These are phyloP conservation scores for Illadopsis cleaveri DNA, from an alignment of 2,113 vertebrate genomes.

Conservation along the genomic window DNA sequence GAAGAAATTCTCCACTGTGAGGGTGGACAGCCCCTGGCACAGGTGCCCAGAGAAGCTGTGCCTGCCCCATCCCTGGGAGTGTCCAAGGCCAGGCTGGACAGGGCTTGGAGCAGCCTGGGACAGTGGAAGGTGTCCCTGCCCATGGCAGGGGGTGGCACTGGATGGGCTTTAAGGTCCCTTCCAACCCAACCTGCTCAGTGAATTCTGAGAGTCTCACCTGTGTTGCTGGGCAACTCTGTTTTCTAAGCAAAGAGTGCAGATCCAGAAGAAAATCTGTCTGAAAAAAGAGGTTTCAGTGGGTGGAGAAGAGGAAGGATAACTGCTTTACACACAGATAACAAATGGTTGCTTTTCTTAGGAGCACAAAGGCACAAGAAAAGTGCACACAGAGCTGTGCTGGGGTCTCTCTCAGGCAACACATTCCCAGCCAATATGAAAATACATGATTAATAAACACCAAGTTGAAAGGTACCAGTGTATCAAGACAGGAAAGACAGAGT, in stretches of 20 bases:
- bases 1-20: neutral
- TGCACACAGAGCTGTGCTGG: neutral
- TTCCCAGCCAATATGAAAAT: neutral
- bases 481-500: neutral
- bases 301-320: neutral
- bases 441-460: neutral
- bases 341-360: neutral
- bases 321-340: neutral
- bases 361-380: neutral
- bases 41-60: neutral
- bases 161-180: neutral
- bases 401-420: neutral
- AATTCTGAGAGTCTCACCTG: neutral
- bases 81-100: accelerated
- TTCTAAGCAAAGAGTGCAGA: neutral
- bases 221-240: neutral
- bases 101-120: accelerated
- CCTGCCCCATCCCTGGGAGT: neutral
- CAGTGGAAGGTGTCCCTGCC: neutral
- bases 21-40: accelerated
- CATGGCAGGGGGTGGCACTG: accelerated
- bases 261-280: neutral
- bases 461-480: neutral
- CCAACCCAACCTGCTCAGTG: neutral
- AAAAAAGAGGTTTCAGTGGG: neutral